These are phyloP conservation scores for Tineola bisselliella DNA, from an alignment of 2,888 invertebrate species.

Conservation along the genomic window DNA sequence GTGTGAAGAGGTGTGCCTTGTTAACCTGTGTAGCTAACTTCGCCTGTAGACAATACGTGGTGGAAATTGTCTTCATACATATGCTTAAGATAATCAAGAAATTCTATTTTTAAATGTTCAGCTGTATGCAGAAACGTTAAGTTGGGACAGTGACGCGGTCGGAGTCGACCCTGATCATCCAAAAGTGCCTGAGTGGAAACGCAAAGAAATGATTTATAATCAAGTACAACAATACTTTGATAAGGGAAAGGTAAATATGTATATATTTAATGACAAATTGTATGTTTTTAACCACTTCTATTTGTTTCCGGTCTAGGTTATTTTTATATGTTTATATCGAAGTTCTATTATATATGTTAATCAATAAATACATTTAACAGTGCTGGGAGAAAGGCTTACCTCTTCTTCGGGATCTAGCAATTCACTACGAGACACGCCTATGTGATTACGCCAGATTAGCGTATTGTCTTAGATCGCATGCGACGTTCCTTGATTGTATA, in stretches of 20 bases:
- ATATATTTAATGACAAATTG: no score
- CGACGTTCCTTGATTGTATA: slow-evolving; percentile 92
- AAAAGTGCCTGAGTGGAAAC: slow-evolving; percentile 86
- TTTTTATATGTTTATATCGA: no score
- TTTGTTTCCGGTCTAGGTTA: no score
- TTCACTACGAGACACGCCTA: slow-evolving; percentile 84
- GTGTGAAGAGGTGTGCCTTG: no score
- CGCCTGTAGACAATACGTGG: no score
- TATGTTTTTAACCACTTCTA: no score
- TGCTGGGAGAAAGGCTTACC: slow-evolving; percentile 98
- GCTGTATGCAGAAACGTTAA: slow-evolving; percentile 90
- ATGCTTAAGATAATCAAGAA: no score
- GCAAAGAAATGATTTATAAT: slow-evolving; percentile 88
- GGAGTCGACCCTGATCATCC: slow-evolving; percentile 76
- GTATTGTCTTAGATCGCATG: slow-evolving; percentile 84
- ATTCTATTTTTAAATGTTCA: slow-evolving; percentile 25
- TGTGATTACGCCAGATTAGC: slow-evolving; percentile 91
- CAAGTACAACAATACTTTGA: slow-evolving; percentile 93
- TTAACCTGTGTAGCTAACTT: no score
- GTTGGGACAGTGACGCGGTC: slow-evolving; percentile 78
- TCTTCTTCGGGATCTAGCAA: slow-evolving; percentile 87
- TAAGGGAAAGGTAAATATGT: slow-evolving; percentile 83
- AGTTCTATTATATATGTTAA: no score
- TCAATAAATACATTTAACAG: slow-evolving; percentile 49
- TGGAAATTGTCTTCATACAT: no score